Evolutionary conservation across 2,113 vertebrate species (phyloP).

Genomic region (Oplegnathus fasciatus): DNA sequence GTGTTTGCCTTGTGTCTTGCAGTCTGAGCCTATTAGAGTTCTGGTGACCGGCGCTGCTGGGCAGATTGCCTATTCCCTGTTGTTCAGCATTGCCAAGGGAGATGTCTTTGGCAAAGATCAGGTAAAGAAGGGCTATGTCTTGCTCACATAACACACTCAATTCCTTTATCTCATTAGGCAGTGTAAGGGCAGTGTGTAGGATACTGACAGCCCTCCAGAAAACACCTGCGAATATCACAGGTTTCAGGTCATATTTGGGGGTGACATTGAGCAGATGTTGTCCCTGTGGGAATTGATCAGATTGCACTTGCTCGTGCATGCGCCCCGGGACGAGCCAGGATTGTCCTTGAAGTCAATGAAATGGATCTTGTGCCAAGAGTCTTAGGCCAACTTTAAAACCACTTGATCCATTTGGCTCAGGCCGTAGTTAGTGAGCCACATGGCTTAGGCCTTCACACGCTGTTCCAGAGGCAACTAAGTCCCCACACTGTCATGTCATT

Average conservation of each 20-base stretch:
- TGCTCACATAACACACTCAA: neutral
- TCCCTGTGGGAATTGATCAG: constrained; percentile 23
- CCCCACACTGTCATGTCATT: neutral
- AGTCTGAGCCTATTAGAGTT: constrained; percentile 92
- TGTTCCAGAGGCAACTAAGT: neutral
- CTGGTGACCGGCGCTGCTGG: constrained; percentile 97
- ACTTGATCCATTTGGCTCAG: constrained; percentile 58
- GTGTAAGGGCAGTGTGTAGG: neutral
- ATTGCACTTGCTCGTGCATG: constrained; percentile 10
- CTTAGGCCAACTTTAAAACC: constrained; percentile 63
- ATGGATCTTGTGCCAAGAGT: constrained; percentile 45
- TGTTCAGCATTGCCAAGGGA: constrained; percentile 96
- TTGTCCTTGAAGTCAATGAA: constrained; percentile 62
- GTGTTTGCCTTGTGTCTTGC: constrained; percentile 65
- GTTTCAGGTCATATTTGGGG: constrained; percentile 15
- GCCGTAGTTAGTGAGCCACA: neutral
- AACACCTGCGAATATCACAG: constrained; percentile 11
- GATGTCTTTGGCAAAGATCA: constrained; percentile 98
- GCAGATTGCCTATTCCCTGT: constrained; percentile 96
- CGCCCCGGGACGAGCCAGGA: neutral
- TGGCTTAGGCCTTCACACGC: constrained; percentile 20
- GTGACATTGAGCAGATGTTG: constrained; percentile 29
- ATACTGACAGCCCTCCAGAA: neutral
- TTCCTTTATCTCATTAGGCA: constrained; percentile 37
- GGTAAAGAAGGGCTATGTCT: constrained; percentile 82